Percentiles rank a stretch among this genome's conserved stretches.
phyloP scores from a whole-genome alignment of 2,113 vertebrate species.

The Fukomys damarensis region DNA sequence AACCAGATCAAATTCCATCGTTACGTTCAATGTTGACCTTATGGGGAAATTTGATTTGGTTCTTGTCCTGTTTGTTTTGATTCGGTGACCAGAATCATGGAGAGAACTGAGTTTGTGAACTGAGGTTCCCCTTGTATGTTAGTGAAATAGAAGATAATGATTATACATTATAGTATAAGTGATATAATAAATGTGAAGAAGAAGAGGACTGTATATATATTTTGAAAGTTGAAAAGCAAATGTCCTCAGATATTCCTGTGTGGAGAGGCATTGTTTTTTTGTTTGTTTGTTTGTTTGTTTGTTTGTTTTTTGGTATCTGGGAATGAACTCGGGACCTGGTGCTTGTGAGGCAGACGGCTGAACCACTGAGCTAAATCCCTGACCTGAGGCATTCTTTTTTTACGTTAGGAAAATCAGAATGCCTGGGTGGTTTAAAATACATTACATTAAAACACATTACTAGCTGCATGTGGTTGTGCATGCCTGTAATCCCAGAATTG shows the following conservation, averaged over 20 bases:
- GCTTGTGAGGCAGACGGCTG: no score
- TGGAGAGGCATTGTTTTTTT: background rate
- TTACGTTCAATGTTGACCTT: background rate
- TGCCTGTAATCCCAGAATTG: background rate
- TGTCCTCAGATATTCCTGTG: background rate
- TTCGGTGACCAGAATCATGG: background rate
- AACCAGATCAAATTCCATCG: background rate
- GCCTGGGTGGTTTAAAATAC: background rate
- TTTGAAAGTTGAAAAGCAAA: constrained; percentile 49
- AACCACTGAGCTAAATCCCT: no score
- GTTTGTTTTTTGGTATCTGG: no score
- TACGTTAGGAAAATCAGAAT: background rate
- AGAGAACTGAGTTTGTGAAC: background rate
- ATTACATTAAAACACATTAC: background rate
- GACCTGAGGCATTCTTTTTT: background rate
- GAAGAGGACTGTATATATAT: background rate
- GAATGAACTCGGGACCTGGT: no score
- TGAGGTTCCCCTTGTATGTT: background rate
- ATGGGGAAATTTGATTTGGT: background rate
- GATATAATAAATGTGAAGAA: background rate
- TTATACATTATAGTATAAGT: background rate
- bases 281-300: no score
- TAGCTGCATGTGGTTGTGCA: background rate
- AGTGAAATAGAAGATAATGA: background rate
- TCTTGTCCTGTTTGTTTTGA: no score